Conservation (phyloP, 1,140 invertebrate species). For the Harlomillsia oculata region DNA sequence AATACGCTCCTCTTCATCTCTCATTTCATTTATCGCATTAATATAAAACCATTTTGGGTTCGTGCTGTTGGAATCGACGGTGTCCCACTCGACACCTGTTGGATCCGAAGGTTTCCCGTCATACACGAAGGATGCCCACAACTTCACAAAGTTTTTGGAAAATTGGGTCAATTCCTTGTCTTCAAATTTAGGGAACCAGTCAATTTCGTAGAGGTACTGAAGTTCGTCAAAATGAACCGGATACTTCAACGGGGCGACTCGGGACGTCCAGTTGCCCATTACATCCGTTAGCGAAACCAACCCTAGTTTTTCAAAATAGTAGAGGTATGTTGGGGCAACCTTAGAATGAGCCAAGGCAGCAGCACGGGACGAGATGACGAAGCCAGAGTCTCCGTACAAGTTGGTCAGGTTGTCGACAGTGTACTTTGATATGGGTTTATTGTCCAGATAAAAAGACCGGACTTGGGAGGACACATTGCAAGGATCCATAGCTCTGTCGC, state of each 20-base stretch:
- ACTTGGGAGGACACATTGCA: slow-evolving; percentile 4
- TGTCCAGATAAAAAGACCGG: slow-evolving; percentile 5
- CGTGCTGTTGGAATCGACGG: no score
- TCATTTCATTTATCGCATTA: no score
- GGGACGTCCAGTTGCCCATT: no score
- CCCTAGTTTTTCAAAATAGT: not conserved
- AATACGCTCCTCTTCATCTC: no score
- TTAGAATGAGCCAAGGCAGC: not conserved
- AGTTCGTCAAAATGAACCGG: slow-evolving; percentile 1
- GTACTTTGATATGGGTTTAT: not conserved
- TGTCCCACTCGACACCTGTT: no score
- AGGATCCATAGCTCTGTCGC: not conserved
- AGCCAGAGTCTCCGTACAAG: not conserved
- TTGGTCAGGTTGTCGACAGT: not conserved
- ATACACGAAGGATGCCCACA: no score
- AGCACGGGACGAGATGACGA: not conserved
- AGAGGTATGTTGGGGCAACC: not conserved
- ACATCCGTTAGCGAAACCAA: not conserved
- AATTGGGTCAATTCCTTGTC: no score
- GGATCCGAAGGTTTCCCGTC: no score
- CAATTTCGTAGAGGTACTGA: not conserved
- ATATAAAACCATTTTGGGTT: no score
- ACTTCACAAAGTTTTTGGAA: no score
- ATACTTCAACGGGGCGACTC: no score
- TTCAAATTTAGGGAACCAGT: no score